Conservation (phyloP, 2,888 invertebrate species). For the Mantis religiosa region DNA sequence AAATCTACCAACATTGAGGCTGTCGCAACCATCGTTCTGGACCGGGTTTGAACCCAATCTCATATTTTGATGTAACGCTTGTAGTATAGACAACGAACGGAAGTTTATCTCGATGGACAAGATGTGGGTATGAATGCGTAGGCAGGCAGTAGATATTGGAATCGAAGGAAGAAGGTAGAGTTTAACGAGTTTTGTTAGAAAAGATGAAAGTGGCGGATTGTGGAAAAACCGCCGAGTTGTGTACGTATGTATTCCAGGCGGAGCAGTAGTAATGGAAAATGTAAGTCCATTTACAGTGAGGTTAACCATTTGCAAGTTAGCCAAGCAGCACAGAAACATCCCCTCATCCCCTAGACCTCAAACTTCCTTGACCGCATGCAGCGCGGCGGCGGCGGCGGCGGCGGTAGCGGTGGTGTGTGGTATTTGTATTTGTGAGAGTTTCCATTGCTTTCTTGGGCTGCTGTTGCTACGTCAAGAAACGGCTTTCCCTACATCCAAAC, state of each 20-base stretch:
- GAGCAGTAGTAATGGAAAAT: slow-evolving; percentile 19
- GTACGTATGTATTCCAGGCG: background rate
- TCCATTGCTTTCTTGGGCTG: background rate
- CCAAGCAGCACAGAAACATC: background rate
- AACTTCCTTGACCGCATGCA: slow-evolving; percentile 3
- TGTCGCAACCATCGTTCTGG: no score
- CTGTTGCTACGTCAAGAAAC: no score
- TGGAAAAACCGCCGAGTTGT: background rate
- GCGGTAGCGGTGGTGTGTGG: slow-evolving; percentile 5
- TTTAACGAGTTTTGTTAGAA: no score
- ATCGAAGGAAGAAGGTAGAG: no score
- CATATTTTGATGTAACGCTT: no score
- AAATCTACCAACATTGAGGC: no score
- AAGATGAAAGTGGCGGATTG: background rate
- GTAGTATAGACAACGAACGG: no score
- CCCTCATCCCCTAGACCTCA: background rate
- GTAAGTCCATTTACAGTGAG: slow-evolving; percentile 23
- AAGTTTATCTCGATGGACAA: no score
- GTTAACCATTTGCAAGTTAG: slow-evolving; percentile 23
- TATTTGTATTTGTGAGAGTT: background rate
- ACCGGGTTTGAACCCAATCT: no score
- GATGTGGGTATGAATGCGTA: no score
- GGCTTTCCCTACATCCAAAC: no score
- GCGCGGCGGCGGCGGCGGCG: background rate
- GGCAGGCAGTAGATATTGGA: no score